Evolutionary conservation across 2,888 invertebrate genomes (phyloP).

Genomic region (Ectropis crepuscularia): DNA sequence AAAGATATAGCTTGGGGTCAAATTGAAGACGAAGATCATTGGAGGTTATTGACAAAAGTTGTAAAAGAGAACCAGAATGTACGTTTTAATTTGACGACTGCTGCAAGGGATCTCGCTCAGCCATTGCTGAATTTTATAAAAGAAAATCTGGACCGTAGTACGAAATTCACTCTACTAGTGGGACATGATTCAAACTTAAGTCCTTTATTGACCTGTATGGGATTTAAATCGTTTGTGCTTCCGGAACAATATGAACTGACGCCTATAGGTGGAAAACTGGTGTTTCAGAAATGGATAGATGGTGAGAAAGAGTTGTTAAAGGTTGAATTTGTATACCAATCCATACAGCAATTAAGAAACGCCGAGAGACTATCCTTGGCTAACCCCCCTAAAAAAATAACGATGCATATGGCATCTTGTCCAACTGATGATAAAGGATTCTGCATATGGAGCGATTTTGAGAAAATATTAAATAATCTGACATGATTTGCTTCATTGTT

Average conservation of each 20-base stretch:
- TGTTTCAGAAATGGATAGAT: constrained; percentile 70
- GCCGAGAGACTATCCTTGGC: constrained; percentile 47
- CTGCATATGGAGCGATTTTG: constrained; percentile 61
- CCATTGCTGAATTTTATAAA: constrained; percentile 61
- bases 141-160: constrained; percentile 45
- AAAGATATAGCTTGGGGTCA: constrained; percentile 69
- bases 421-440: constrained; percentile 51
- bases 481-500: background rate
- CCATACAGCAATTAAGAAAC: constrained; percentile 57
- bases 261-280: constrained; percentile 70
- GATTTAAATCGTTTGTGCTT: constrained; percentile 55
- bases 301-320: constrained; percentile 54
- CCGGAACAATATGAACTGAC: constrained; percentile 61
- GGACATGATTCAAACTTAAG: constrained; percentile 73
- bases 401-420: constrained; percentile 57
- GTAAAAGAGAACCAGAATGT: constrained; percentile 59
- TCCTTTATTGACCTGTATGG: constrained; percentile 55
- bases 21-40: constrained; percentile 53
- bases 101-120: constrained; percentile 55
- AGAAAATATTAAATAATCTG: constrained; percentile 36
- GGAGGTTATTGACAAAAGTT: constrained; percentile 57
- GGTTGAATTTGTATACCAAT: constrained; percentile 65
- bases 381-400: constrained; percentile 55
- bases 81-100: constrained; percentile 58
- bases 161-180: constrained; percentile 57